Base-by-base conservation (phyloP, 2,888 invertebrate species). In the Aethes cnicana region DNA sequence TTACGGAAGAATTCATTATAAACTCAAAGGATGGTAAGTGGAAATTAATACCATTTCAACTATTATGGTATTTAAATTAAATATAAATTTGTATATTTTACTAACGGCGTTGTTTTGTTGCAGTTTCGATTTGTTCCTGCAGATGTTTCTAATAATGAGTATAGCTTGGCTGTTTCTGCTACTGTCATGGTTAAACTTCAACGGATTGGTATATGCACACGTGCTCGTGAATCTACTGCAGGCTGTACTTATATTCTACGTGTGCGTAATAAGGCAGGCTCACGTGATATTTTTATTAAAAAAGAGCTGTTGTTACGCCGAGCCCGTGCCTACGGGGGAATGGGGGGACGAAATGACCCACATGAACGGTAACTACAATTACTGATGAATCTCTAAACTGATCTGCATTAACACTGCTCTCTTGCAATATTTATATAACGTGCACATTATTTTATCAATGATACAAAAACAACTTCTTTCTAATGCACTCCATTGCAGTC, bases 311-410 rank as follows among this genome's bases (percentile, higher is more conserved):
- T 95, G 95, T 66, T 94, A 94, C 70, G 92, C 92, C 21, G 93
- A 95, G 58, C 94, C 93, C 0, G 91, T 94, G 18, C 93, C 94
- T 2, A 91, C 92, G 0, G 92, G 92, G n/a, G 96, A 96, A 68
- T 96, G 96, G 96, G 96, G 96, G 0, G 96, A 96, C 68, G 96
- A 96, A 84, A 93, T 96, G 94, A 94, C 95, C 44, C 95, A 96
- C 56, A 96, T 96, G 93, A 95, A 95, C 69, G 93, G 92, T 1
- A 83, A 82, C 62, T 85, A 86, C 61, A 47, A 50, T 53, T 47
- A 47, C 11, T 25, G 21, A 36, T 18, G 23, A 37, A 16, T 32
- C 12, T 41, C 30, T 5, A 18, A 18, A 46, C 11, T 16, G 2
- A 18, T n/a, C 18, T 1, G n/a, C 16, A n/a, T 18, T 5, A 25